Evolutionary conservation across 2,797 vertebrate genomes (phyloP), one percentile per base, ranked within the genome.

Genomic region (Urosaurus nigricauda): DNA sequence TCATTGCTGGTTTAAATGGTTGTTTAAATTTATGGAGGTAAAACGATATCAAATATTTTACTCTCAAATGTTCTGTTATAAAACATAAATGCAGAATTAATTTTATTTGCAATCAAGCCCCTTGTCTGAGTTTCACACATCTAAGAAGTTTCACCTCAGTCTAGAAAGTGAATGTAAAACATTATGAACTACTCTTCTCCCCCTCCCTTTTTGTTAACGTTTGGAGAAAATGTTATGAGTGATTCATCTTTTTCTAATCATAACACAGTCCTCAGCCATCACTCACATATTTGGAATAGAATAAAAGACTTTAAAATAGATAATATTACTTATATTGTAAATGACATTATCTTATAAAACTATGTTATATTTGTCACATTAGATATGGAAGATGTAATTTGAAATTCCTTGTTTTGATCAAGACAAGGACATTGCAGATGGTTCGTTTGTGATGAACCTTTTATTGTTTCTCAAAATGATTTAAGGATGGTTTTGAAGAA

Each of bases 221-320:
- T 86, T 60, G 37, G 71, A 60, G 35, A 58, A 35, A 56, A 77
- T 32, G 5, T 85, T 77, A 19, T 78, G 75, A 86, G 60, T 68
- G 29, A 86, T 65, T 68, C 19, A 79, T 70, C 40, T 24, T 11
- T 79, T 79, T 86, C 85, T 53, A 86, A 79, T 79, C 40, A 68
- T 53, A 86, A 53, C 43, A 79, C n/a, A 29, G 19, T 51, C n/a
- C n/a, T 68, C 14, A 79, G 47, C 63, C 21, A 53, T 79, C 75
- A 11, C 19, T 79, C 60, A 70, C 35, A 79, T 37, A 37, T 86
- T 86, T 9, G 21, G 5, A 70, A 35, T 16, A 13, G 13, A 56
- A 29, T n/a, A 51, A 70, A 56, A 73, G 11, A 56, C 5, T 56
- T 84, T 7, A 73, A 37, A 26, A 21, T 32, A 35, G 35, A 17